Evolutionary conservation across 2,113 vertebrate genomes (phyloP), one percentile per base, ranked within the genome.

Genomic region (Pelmatolapia mariae): DNA sequence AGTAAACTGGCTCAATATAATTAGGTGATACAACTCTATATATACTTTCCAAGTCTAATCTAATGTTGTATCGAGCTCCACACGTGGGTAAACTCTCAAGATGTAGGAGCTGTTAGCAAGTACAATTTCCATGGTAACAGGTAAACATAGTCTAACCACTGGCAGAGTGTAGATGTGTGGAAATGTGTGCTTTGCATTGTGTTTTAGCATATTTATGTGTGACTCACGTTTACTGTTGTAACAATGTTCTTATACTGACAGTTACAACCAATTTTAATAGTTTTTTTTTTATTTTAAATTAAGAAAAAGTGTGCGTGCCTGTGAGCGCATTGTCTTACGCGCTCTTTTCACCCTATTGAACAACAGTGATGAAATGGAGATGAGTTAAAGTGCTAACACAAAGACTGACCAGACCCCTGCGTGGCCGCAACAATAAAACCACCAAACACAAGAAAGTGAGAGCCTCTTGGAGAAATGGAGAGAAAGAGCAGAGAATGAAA

Each of bases 361-460:
- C 88, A 89, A 86, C 87, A 90, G 87, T 91, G 93, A 94, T 92
- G 92, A 91, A 94, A 94, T 94, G 90, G 89, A 95, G 93, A 94
- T 94, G 93, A 95, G 94, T 93, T 95, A 93, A 94, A 94, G 91
- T 93, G 91, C 80, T 24, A 50, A 83, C 87, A 94, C 94, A 95
- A 95, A 96, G 94, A 82, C 83, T 56, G 85, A 93, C 59, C 90
- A 92, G 94, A 94, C 94, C 95, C 96, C 95, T 91, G 89, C 90
- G 56, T 85, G 29, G 93, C 87, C 1, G 26, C 87, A 66, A 96
- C 95, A 96, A 96, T 95, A 89, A 84, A 54, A 66, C 87, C 93
- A 92, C 81, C 92, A 93, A 88, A 90, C 89, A 90, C 87, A 57
- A 90, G 90, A 94, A 93, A 94, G 94, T 90, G 93, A 93, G 92